phyloP scores from a whole-genome alignment of 2,888 invertebrate genomes.

The Ornithoptera priamus region DNA sequence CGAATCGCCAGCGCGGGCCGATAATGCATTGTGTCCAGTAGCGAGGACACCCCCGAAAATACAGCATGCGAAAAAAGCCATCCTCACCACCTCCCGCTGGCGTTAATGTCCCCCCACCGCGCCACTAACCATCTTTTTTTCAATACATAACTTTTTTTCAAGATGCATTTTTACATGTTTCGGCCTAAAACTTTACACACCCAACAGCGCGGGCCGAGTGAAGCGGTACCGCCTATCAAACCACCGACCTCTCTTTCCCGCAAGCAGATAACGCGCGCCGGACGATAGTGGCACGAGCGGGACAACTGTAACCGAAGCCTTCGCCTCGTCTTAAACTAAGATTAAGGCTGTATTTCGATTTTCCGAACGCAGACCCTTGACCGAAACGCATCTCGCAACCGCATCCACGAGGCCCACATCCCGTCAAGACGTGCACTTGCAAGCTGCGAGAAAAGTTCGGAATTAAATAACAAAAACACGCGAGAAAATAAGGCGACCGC shows the following conservation, averaged over 20 bases:
- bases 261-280: slow-evolving; percentile 49
- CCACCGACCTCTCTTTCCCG: slow-evolving; percentile 66
- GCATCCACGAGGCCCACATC: slow-evolving; percentile 37
- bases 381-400: slow-evolving; percentile 57
- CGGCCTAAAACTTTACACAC: slow-evolving; percentile 81
- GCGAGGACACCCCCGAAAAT: slow-evolving; percentile 76
- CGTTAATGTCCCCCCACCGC: slow-evolving; percentile 76
- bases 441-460: slow-evolving; percentile 32
- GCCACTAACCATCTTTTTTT: slow-evolving; percentile 78
- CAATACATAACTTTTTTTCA: slow-evolving; percentile 81
- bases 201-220: slow-evolving; percentile 66
- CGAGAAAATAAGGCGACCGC: slow-evolving; percentile 57
- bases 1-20: slow-evolving; percentile 57
- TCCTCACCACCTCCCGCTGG: slow-evolving; percentile 71
- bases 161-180: slow-evolving; percentile 81
- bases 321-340: slow-evolving; percentile 72
- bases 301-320: slow-evolving; percentile 59
- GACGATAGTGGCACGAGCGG: slow-evolving; percentile 76
- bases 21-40: slow-evolving; percentile 79
- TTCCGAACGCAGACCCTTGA: slow-evolving; percentile 65
- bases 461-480: slow-evolving; percentile 43
- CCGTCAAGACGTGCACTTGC: slow-evolving; percentile 30
- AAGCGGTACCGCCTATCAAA: slow-evolving; percentile 70
- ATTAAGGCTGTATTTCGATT: slow-evolving; percentile 73
- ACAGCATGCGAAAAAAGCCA: slow-evolving; percentile 77